A percentile compares a stretch with the other conserved stretches of the same genome.
phyloP scores from a whole-genome alignment of 1,140 invertebrate species.

The Acromyrmex echinatior region DNA sequence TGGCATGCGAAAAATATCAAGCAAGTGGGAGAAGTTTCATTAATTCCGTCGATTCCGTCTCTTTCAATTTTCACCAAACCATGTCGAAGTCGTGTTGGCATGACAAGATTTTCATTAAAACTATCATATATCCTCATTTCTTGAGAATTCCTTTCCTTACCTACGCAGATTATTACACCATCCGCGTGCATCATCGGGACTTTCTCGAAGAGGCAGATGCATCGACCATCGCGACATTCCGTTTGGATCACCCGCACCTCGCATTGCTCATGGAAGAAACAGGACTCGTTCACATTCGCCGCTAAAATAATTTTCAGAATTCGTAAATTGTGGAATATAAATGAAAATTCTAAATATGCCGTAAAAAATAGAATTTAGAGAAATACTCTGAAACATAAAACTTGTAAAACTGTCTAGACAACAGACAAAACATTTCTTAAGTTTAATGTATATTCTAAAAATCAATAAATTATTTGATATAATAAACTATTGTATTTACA shows the following conservation, averaged over 20 bases:
- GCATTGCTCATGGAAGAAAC: constrained; percentile 94
- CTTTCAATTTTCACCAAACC: constrained; percentile 13
- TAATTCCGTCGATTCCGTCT: neutral
- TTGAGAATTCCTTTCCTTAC: constrained; percentile 85
- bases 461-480: neutral
- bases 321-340: neutral
- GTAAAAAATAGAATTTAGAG: neutral
- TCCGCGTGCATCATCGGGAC: constrained; percentile 89
- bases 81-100: constrained; percentile 1
- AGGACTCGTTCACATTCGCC: constrained; percentile 92
- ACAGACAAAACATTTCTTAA: neutral
- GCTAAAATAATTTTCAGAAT: constrained; percentile 85
- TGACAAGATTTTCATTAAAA: constrained; percentile 50
- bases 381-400: neutral
- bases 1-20: neutral
- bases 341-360: neutral
- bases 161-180: constrained; percentile 90
- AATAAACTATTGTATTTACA: neutral
- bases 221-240: constrained; percentile 92
- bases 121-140: neutral
- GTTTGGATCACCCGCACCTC: constrained; percentile 90
- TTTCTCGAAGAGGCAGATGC: constrained; percentile 92
- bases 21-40: neutral
- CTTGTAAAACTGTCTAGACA: neutral
- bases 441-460: neutral